Evolutionary conservation across 2,113 vertebrate species (phyloP).

Genomic region (Corythoichthys intestinalis): DNA sequence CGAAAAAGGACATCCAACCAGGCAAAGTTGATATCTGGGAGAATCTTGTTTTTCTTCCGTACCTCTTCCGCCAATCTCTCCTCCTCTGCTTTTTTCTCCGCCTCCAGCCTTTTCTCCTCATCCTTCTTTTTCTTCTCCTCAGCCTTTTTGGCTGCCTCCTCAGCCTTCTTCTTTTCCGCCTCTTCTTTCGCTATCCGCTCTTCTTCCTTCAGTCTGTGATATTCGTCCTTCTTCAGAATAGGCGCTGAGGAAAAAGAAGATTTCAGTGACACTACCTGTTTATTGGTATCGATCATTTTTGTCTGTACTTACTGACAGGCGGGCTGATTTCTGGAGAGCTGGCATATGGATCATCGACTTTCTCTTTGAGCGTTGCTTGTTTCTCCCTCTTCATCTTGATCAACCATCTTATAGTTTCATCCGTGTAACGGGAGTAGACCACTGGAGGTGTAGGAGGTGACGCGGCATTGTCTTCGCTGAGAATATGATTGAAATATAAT

Average conservation of each 20-base stretch:
- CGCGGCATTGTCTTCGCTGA: slow-evolving; percentile 40
- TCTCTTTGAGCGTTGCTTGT: slow-evolving; percentile 69
- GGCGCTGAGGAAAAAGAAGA: slow-evolving; percentile 51
- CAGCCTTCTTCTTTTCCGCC: slow-evolving; percentile 58
- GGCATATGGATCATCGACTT: slow-evolving; percentile 71
- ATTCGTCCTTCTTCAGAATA: slow-evolving; percentile 61
- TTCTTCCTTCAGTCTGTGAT: slow-evolving; percentile 54
- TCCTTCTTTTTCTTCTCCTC: slow-evolving; percentile 70
- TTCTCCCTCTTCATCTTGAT: slow-evolving; percentile 69
- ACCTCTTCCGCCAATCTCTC: slow-evolving; percentile 57
- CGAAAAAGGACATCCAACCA: slow-evolving; percentile 51
- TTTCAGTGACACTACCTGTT: not conserved
- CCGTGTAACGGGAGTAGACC: slow-evolving; percentile 66
- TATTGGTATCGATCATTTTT: not conserved
- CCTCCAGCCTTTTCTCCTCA: slow-evolving; percentile 59
- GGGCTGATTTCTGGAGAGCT: slow-evolving; percentile 83
- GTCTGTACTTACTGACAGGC: slow-evolving; percentile 74
- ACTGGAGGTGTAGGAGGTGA: slow-evolving; percentile 30
- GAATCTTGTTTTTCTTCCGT: slow-evolving; percentile 40
- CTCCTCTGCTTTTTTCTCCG: slow-evolving; percentile 61
- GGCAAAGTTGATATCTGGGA: slow-evolving; percentile 42
- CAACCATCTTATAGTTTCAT: slow-evolving; percentile 67
- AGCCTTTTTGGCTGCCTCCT: slow-evolving; percentile 58
- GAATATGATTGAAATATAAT: slow-evolving; percentile 1
- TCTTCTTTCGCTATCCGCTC: slow-evolving; percentile 62